Conservation (phyloP, 2,113 vertebrate genomes). For the Puma concolor region DNA sequence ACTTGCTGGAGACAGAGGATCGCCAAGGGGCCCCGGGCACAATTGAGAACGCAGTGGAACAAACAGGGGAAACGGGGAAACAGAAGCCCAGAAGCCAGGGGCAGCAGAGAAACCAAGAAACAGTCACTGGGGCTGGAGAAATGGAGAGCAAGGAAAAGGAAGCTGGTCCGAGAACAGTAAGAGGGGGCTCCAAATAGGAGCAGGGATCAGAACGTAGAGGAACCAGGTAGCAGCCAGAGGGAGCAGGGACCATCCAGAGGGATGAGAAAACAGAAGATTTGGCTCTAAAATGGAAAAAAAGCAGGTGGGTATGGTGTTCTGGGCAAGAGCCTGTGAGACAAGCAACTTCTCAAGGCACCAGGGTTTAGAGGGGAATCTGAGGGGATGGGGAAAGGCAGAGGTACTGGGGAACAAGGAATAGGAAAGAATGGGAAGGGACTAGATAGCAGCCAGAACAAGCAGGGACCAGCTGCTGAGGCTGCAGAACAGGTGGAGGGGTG, state of each 20-base stretch:
- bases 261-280: neutral
- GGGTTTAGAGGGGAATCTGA: neutral
- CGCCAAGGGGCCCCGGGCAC: neutral
- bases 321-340: neutral
- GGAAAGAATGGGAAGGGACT: neutral
- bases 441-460: neutral
- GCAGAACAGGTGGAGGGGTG: neutral
- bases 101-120: neutral
- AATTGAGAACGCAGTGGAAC: neutral
- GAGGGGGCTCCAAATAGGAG: neutral
- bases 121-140: neutral
- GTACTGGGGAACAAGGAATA: neutral
- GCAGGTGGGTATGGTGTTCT: neutral
- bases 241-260: neutral
- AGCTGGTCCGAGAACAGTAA: neutral
- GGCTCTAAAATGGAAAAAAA: neutral
- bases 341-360: neutral
- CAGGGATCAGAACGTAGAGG: neutral
- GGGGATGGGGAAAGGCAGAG: neutral
- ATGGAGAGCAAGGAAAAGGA: neutral
- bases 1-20: neutral
- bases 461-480: neutral
- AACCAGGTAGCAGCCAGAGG: neutral
- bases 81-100: neutral
- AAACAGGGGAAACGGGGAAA: neutral